Percentiles rank a stretch among this genome's conserved stretches.
phyloP scores from a whole-genome alignment of 2,888 invertebrate genomes.

The Pheosia gnoma region DNA sequence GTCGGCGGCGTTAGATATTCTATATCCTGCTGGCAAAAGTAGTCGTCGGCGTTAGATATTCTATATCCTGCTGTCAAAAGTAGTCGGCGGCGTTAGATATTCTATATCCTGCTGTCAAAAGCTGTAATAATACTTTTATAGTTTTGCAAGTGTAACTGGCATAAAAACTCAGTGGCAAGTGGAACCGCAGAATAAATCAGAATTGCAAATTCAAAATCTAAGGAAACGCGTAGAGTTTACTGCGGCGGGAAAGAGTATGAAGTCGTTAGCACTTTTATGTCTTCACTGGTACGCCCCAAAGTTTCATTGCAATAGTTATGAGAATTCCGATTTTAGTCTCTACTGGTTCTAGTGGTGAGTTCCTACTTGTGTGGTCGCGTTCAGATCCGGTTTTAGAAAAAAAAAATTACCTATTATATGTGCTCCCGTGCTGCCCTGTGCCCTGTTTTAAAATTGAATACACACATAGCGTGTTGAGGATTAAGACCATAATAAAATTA shows the following conservation, averaged over 20 bases:
- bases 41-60: too few relatives aligned
- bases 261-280: constrained; percentile 27
- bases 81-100: neutral
- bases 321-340: too few relatives aligned
- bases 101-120: neutral
- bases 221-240: constrained; percentile 36
- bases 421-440: too few relatives aligned
- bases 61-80: neutral
- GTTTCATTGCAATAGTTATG: constrained; percentile 12
- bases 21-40: too few relatives aligned
- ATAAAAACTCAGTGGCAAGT: constrained; percentile 36
- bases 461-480: too few relatives aligned
- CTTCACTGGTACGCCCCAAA: constrained; percentile 10
- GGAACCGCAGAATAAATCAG: constrained; percentile 27
- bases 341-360: too few relatives aligned
- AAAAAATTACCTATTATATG: too few relatives aligned
- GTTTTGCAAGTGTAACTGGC: constrained; percentile 16
- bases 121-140: constrained; percentile 19
- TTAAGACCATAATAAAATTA: too few relatives aligned
- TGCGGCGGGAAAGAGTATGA: constrained; percentile 25
- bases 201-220: constrained; percentile 37
- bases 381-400: too few relatives aligned
- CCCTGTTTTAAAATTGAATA: too few relatives aligned
- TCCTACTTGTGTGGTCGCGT: too few relatives aligned
- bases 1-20: too few relatives aligned